Evolutionary conservation across 2,888 invertebrate genomes (phyloP).

Genomic region (Drosophila paramelanica): DNA sequence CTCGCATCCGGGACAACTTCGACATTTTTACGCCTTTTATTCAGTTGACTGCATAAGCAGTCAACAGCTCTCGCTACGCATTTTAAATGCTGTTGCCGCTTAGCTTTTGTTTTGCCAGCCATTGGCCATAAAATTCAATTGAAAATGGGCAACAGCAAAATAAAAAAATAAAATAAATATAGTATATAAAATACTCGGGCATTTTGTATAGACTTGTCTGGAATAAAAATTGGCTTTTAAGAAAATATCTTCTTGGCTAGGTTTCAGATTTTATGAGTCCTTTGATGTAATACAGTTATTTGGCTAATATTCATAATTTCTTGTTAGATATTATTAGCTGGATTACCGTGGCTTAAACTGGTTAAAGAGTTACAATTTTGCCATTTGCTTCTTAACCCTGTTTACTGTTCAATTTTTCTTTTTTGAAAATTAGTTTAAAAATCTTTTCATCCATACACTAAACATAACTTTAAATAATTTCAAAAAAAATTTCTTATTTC

Average conservation of each 20-base stretch:
- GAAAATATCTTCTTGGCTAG: not conserved
- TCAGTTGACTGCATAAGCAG: constrained; percentile 71
- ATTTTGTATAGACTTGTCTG: constrained; percentile 7
- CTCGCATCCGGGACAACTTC: constrained; percentile 30
- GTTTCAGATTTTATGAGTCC: not conserved
- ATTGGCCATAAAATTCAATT: constrained; percentile 54
- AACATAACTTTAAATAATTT: no score
- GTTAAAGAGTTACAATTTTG: no score
- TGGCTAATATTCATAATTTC: not conserved
- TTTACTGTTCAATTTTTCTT: no score
- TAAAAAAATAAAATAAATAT: constrained; percentile 3
- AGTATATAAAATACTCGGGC: constrained; percentile 6
- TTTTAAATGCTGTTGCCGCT: constrained; percentile 58
- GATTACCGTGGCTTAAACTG: no score
- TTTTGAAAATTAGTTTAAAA: no score
- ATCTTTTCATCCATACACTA: no score
- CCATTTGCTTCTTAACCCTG: no score
- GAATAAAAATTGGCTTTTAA: constrained; percentile 2
- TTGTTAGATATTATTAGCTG: not conserved
- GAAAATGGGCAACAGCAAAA: constrained; percentile 33
- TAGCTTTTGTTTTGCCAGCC: constrained; percentile 42
- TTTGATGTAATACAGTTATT: not conserved
- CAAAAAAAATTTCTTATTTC: no score
- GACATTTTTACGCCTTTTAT: constrained; percentile 73
- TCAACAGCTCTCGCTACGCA: constrained; percentile 60